Base-by-base conservation (phyloP, 2,113 vertebrate species). In the Phalacrocorax brasilianus region DNA sequence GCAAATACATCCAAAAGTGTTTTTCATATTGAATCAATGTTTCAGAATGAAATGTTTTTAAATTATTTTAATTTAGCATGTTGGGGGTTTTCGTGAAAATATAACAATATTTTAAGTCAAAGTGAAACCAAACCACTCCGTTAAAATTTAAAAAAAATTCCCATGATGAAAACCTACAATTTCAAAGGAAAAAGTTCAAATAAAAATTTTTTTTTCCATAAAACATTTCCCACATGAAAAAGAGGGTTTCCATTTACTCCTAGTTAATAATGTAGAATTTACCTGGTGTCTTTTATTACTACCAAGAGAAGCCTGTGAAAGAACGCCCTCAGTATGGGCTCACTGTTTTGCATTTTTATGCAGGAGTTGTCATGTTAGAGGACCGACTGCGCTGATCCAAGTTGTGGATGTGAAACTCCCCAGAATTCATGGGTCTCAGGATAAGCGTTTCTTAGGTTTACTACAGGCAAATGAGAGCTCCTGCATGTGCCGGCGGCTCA, bases 341-440 rank as follows among this genome's bases (percentile, higher is more conserved):
- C 26, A 6, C 23, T 75, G 5, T 44, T 91, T 70, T 67, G 26
- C 49, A 12, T 55, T 89, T 89, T 70, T n/a, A 45, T 83, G 59
- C 50, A 30, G 7, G 23, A 26, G 16, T 42, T 0, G 0, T 56
- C 3, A 1, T 40, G 27, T 52, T 68, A 26, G 77, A 89, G 49
- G 49, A 75, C 7, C 0, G 1, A 30, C 8, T 45, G 14, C 1
- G 1, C 35, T 2, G 5, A 56, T 66, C 47, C 70, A 62, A 67
- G 47, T 26, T 0, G 1, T n/a, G n/a, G 30, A 14, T 53, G 27
- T 88, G 75, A 80, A 80, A 66, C 6, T 9, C 19, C 42, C 42
- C 28, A 6, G 63, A 33, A 61, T 72, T 63, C 10, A n/a, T 12
- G 16, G 11, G 8, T 70, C 12, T 89, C 11, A 33, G 5, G 11